Conservation (phyloP, 2,797 vertebrate species). For the Pseudocheirus occidentalis region DNA sequence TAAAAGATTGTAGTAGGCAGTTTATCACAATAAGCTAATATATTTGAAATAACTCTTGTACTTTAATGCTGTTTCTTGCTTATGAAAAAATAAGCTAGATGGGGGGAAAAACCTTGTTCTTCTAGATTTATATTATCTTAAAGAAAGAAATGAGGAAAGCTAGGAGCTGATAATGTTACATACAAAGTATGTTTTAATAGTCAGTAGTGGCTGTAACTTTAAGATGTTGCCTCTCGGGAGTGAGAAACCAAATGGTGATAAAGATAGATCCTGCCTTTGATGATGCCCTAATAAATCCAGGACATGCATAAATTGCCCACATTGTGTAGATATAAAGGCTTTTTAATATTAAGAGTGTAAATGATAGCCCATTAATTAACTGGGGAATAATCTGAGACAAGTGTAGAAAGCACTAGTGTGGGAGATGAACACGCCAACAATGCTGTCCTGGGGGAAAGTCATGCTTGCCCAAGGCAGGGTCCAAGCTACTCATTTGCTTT, state of each 20-base stretch:
- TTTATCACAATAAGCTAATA: background rate
- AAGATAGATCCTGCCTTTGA: background rate
- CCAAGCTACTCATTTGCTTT: constrained; percentile 41
- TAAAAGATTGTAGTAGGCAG: background rate
- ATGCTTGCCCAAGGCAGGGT: constrained; percentile 5
- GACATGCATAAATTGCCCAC: background rate
- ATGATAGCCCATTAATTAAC: background rate
- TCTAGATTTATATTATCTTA: background rate
- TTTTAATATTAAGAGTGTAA: constrained; percentile 9
- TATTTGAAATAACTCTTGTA: background rate
- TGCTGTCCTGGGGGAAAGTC: background rate
- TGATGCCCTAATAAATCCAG: background rate
- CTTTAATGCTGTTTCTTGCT: background rate
- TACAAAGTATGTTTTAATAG: background rate
- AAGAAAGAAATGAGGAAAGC: background rate
- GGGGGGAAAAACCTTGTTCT: background rate
- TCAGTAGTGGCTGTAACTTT: background rate
- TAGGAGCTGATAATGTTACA: background rate
- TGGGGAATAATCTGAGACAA: background rate
- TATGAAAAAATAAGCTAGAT: constrained; percentile 10
- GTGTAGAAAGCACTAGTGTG: background rate
- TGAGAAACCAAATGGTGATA: background rate
- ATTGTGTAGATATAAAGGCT: background rate
- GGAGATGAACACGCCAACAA: background rate
- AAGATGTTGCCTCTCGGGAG: background rate